phyloP scores from a whole-genome alignment of 1,140 invertebrate species.

The Cotesia typhae region DNA sequence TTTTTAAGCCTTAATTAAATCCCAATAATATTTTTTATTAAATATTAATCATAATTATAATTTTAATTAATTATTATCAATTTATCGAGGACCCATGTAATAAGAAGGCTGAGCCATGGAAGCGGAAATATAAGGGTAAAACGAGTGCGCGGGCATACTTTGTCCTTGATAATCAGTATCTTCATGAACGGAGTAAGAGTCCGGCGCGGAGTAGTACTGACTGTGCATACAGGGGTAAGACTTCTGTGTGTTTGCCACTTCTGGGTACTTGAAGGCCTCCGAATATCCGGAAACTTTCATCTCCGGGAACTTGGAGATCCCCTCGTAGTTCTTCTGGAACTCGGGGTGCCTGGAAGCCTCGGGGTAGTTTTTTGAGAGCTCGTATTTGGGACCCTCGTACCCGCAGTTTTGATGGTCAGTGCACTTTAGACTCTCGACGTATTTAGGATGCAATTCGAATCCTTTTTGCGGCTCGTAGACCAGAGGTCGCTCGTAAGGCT shows the following conservation, averaged over 20 bases:
- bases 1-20: no score
- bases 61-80: constrained; percentile 2
- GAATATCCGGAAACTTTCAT: constrained; percentile 44
- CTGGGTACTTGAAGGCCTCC: constrained; percentile 28
- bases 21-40: no score
- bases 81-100: constrained; percentile 61
- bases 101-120: constrained; percentile 58
- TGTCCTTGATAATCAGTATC: constrained; percentile 57
- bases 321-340: constrained; percentile 51
- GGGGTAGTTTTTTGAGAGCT: constrained; percentile 49
- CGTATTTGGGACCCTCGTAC: constrained; percentile 48
- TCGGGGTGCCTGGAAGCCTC: constrained; percentile 50
- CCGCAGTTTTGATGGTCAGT: constrained; percentile 48
- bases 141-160: constrained; percentile 52
- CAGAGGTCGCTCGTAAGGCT: constrained; percentile 52
- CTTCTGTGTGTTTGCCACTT: constrained; percentile 50
- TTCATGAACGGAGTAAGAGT: constrained; percentile 53
- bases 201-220: constrained; percentile 55
- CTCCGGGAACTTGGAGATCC: constrained; percentile 52
- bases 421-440: constrained; percentile 47
- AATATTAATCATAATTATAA: neutral
- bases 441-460: constrained; percentile 37
- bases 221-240: constrained; percentile 55
- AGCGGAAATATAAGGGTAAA: constrained; percentile 61
- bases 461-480: constrained; percentile 43